phyloP scores from a whole-genome alignment of 2,888 invertebrate species.

The Apoda limacodes region DNA sequence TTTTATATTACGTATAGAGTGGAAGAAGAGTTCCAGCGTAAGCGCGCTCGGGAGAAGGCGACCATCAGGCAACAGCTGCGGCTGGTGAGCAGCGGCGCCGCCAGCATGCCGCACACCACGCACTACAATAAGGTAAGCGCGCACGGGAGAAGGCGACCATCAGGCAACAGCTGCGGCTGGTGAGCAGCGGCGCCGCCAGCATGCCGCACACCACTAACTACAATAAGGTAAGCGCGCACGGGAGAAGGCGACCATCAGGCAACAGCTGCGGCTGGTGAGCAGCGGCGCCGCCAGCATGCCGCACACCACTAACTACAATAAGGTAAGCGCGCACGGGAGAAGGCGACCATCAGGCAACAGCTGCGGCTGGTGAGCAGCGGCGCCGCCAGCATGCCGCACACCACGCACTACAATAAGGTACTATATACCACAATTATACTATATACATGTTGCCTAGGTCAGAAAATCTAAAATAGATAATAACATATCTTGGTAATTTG shows the following conservation, averaged over 20 bases:
- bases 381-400: slow-evolving; percentile 71
- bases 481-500: too few species aligned
- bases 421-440: too few species aligned
- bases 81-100: slow-evolving; percentile 75
- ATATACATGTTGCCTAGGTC: too few species aligned
- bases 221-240: slow-evolving; percentile 69
- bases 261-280: slow-evolving; percentile 76
- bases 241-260: slow-evolving; percentile 78
- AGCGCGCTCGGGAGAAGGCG: slow-evolving; percentile 82
- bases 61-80: slow-evolving; percentile 80
- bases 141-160: slow-evolving; percentile 82
- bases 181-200: slow-evolving; percentile 74
- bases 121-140: slow-evolving; percentile 39
- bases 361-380: slow-evolving; percentile 76
- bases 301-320: slow-evolving; percentile 31
- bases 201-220: slow-evolving; percentile 57
- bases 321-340: slow-evolving; percentile 81
- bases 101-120: slow-evolving; percentile 66
- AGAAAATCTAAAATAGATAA: too few species aligned
- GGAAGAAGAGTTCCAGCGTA: slow-evolving; percentile 88
- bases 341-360: slow-evolving; percentile 81
- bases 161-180: slow-evolving; percentile 79
- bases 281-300: slow-evolving; percentile 74
- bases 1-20: slow-evolving; percentile 55
- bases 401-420: slow-evolving; percentile 44